Base-by-base conservation (phyloP, 2,797 vertebrate genomes). In the Gobionotothen gibberifrons region DNA sequence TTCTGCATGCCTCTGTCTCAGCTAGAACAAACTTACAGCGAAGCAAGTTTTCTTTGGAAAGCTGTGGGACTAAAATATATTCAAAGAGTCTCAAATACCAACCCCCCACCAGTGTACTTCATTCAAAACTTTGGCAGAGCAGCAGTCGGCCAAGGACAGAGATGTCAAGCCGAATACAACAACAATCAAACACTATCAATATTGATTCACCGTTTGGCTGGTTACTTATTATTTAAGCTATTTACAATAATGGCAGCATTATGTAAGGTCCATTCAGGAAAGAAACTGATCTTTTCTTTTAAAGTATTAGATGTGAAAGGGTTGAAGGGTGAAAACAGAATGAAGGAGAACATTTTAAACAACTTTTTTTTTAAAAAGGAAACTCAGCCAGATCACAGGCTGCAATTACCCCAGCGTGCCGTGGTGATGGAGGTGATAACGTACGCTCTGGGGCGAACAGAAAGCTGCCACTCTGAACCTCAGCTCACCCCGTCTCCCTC, bases 381-480 rank as follows among this genome's bases (percentile, higher is more conserved):
- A 87, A 86, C 69, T 83, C 0, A 32, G 46, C 76, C 79, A 84
- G 78, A 96, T 96, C 95, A 94, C 93, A 96, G 95, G 90, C 94
- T 93, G 95, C 95, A 96, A 97, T 97, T 96, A 96, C 96, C 95
- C 94, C 95, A 95, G 95, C 85, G 92, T 92, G 95, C 93, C 92
- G 93, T 94, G 93, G 93, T 91, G 96, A 97, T 97, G 95, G 94
- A 91, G 90, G 94, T 90, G 96, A 97, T 96, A 96, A 95, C 88
- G 64, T 74, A 58, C 39, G 55, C 74, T 83, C 79, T 73, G 66
- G 66, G 76, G 74, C 62, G 29, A 85, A 81, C 77, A 76, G 92
- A 96, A 95, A 94, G 93, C 85, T 81, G 84, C 86, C 89, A 90
- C 78, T 79, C 79, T 88, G 92, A 89, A 89, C 85, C 87, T 85